These are phyloP conservation scores for Megalurothrips usitatus DNA, from an alignment of 2,888 invertebrate species.

Conservation along the genomic window DNA sequence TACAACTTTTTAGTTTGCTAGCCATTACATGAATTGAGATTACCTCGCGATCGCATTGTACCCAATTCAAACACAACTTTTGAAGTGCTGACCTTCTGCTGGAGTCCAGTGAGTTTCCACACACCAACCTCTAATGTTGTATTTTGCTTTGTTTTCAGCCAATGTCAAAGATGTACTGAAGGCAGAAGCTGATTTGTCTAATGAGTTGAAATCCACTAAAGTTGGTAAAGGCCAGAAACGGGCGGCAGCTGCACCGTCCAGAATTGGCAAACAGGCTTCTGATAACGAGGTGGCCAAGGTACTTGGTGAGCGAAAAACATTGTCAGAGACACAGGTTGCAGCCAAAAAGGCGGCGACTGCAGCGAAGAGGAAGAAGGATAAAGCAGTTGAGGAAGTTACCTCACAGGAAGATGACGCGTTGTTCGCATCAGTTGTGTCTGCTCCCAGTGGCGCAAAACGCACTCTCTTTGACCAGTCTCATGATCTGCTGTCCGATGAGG, in stretches of 20 bases:
- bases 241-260: not conserved
- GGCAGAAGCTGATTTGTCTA: no score
- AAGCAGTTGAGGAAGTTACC: not conserved
- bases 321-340: not conserved
- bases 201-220: no score
- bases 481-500: not conserved
- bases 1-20: no score
- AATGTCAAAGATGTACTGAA: not conserved
- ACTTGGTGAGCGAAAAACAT: not conserved
- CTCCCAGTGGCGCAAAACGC: not conserved
- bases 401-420: not conserved
- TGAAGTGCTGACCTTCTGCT: no score
- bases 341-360: not conserved
- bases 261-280: not conserved
- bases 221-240: no score
- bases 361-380: not conserved
- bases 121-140: no score
- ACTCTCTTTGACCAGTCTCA: not conserved
- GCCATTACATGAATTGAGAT: no score
- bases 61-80: no score
- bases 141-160: not conserved
- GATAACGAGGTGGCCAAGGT: not conserved
- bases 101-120: no score
- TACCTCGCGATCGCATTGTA: no score
- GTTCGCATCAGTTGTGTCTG: no score